These are phyloP conservation scores for Petrolisthes manimaculis DNA, from an alignment of 2,888 invertebrate species.

Conservation along the genomic window DNA sequence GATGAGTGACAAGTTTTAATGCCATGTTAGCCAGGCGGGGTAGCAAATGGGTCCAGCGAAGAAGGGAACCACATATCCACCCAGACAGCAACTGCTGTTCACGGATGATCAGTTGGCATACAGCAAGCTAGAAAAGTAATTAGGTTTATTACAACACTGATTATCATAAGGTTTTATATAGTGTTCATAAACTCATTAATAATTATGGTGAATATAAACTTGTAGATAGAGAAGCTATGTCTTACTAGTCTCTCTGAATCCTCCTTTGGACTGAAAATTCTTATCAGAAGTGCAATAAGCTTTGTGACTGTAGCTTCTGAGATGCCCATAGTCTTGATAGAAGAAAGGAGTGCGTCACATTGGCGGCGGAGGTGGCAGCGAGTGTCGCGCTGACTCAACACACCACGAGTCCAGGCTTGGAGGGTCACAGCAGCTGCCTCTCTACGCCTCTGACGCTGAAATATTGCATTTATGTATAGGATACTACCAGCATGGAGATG, in stretches of 20 bases:
- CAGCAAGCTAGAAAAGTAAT: slow-evolving; percentile 36
- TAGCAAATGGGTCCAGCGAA: slow-evolving; percentile 53
- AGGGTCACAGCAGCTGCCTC: slow-evolving; percentile 60
- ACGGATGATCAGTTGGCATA: slow-evolving; percentile 56
- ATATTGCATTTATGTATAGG: neutral
- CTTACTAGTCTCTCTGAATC: slow-evolving; percentile 63
- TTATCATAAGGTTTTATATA: neutral
- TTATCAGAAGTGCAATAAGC: slow-evolving; percentile 45
- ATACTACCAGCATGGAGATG: neutral
- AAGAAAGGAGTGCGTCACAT: slow-evolving; percentile 33
- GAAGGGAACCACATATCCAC: slow-evolving; percentile 54
- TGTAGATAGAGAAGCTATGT: neutral
- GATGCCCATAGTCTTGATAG: slow-evolving; percentile 35
- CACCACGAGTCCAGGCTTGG: slow-evolving; percentile 55
- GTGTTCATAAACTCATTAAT: neutral
- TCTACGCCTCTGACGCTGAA: slow-evolving; percentile 56
- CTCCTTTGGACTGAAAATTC: slow-evolving; percentile 54
- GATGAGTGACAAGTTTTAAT: slow-evolving; percentile 33
- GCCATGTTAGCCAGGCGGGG: slow-evolving; percentile 58
- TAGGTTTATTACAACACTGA: neutral
- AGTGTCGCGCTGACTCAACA: slow-evolving; percentile 48
- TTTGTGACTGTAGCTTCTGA: slow-evolving; percentile 47
- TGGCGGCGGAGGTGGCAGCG: slow-evolving; percentile 39
- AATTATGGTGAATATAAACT: neutral
- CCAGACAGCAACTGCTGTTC: slow-evolving; percentile 39